phyloP scores from a whole-genome alignment of 2,113 vertebrate species.

The Mohoua ochrocephala region DNA sequence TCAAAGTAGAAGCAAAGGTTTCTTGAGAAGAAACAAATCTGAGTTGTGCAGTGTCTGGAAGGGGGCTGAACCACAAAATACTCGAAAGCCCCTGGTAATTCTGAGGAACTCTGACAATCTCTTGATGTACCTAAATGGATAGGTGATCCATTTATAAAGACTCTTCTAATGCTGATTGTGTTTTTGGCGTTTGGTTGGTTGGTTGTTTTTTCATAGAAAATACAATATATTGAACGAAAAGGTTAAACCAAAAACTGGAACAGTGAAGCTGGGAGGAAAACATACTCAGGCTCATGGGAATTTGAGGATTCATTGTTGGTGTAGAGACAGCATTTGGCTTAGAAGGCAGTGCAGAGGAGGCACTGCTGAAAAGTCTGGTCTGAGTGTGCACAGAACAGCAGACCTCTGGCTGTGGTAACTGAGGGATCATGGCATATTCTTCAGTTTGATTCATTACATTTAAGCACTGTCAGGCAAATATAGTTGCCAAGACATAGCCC shows the following conservation, averaged over 20 bases:
- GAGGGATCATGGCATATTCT: not conserved
- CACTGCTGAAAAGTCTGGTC: not conserved
- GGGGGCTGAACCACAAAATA: not conserved
- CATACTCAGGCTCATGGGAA: not conserved
- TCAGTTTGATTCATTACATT: not conserved
- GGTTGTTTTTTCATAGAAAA: not conserved
- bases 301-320: not conserved
- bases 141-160: not conserved
- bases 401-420: not conserved
- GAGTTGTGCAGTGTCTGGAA: not conserved
- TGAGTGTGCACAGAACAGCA: not conserved
- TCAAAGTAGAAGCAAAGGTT: not conserved
- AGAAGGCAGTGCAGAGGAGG: not conserved
- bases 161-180: not conserved
- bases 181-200: not conserved
- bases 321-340: not conserved
- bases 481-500: not conserved
- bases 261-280: not conserved
- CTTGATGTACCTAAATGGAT: not conserved
- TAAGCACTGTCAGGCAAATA: not conserved
- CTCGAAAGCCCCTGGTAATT: rapidly evolving
- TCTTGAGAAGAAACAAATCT: not conserved
- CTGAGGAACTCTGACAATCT: not conserved
- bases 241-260: not conserved
- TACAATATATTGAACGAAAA: not conserved